Evolutionary conservation across 2,113 vertebrate species (phyloP), one percentile per base, ranked within the genome.

Genomic region (Corythaixoides concolor): DNA sequence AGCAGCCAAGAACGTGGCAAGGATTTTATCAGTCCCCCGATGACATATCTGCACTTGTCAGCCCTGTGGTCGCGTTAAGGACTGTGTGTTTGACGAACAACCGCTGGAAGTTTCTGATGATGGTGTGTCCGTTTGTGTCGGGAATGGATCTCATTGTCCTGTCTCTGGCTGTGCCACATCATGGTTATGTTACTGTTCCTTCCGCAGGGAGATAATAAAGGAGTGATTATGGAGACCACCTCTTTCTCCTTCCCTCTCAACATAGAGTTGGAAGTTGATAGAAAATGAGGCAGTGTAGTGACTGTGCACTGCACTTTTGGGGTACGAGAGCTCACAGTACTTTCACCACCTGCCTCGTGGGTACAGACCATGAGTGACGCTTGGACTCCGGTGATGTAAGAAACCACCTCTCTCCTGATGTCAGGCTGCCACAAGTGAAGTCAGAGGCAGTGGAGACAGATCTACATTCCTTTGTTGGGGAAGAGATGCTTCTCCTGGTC

Each of bases 41-140:
- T 77, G 77, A 33, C 16, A 41, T 2, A 9, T 43, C 35, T 84
- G 80, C 63, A 80, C 30, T 17, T 59, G 50, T 21, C 64, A 72
- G 69, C 66, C 47, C 47, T 35, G 77, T 67, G 64, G 56, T 15
- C 1, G 1, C 2, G 1, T 69, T 77, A 27, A 66, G 80, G 76
- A 45, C 33, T 0, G 0, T 24, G 43, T 49, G 59, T 76, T 88
- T 75, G 41, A 58, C 52, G 37, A 3, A 37, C 55, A 74, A 14
- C 24, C 15, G 3, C 73, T 32, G 19, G 27, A 49, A 82, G 32
- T 22, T 64, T 35, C 58, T 73, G 33, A n/a, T 0, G 8, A 16
- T 41, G 43, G n/a, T 28, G 12, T 7, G 58, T 35, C 50, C 5
- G 1, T 8, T 58, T 55, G 47, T 0, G 0, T 3, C 50, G 66